Evolutionary conservation across 2,888 invertebrate genomes (phyloP).

Genomic region (Rhyacophila evoluta): DNA sequence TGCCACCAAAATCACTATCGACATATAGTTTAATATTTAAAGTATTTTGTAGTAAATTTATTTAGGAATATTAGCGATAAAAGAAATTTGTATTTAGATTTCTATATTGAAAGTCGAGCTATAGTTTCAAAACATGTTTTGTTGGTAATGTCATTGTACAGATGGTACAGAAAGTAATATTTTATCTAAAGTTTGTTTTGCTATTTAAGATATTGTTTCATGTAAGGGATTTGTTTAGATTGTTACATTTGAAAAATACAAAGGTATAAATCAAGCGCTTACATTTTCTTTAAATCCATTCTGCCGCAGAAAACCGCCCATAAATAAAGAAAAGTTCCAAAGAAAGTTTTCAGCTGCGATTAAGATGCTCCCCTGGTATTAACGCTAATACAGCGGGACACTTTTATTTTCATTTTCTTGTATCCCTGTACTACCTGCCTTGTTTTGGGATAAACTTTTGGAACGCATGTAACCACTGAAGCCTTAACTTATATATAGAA

Average conservation of each 20-base stretch:
- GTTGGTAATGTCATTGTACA: too few species aligned
- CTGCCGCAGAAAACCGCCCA: background rate
- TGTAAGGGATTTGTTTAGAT: background rate
- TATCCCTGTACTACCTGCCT: background rate
- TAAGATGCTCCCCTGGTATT: background rate
- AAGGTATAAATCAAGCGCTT: constrained; percentile 2
- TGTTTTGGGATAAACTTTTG: background rate
- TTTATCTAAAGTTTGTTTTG: too few species aligned
- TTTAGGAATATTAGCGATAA: too few species aligned
- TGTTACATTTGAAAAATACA: background rate
- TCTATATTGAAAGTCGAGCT: too few species aligned
- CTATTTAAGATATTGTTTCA: too few species aligned
- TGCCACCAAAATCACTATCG: too few species aligned
- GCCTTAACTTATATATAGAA: background rate
- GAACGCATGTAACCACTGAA: background rate
- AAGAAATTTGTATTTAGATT: too few species aligned
- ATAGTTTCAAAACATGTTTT: too few species aligned
- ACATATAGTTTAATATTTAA: too few species aligned
- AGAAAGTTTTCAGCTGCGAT: constrained; percentile 13
- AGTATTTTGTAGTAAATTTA: too few species aligned
- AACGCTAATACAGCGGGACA: background rate
- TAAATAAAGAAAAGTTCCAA: background rate
- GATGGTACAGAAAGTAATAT: too few species aligned
- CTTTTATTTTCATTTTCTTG: constrained; percentile 1
- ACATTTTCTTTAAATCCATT: constrained; percentile 2